Conservation (phyloP, 2,888 invertebrate genomes). For the Morinoia aosen region DNA sequence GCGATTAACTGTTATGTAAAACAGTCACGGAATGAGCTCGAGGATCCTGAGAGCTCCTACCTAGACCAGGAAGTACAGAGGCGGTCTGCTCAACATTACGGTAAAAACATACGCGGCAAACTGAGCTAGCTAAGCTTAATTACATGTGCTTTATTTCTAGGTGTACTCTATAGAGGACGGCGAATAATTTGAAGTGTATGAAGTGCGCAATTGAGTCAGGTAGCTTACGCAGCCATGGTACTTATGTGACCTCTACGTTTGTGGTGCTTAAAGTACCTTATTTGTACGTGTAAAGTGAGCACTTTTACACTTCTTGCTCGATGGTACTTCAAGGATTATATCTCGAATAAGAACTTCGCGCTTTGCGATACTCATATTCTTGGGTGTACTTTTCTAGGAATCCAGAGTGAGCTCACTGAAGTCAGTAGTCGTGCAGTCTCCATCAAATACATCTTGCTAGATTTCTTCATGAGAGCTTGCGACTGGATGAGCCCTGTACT, state of each 20-base stretch:
- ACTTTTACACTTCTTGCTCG: neutral
- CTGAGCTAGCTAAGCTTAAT: neutral
- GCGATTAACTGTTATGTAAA: neutral
- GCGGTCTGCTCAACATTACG: neutral
- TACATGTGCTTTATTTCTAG: neutral
- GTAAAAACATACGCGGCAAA: neutral
- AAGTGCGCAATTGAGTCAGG: neutral
- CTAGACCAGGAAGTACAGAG: neutral
- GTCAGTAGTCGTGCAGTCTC: neutral
- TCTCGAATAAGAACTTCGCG: neutral
- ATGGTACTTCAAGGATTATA: neutral
- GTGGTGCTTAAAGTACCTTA: neutral
- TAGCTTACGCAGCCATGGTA: neutral
- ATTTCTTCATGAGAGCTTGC: neutral
- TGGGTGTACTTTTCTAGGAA: neutral
- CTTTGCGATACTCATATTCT: neutral
- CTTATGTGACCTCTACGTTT: neutral
- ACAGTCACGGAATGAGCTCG: neutral
- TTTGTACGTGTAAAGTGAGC: neutral
- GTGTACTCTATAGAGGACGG: neutral
- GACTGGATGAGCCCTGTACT: too few relatives aligned
- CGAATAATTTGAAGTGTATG: neutral
- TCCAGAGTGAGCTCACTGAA: neutral
- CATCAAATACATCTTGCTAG: neutral
- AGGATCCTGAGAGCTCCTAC: neutral